phyloP scores from a whole-genome alignment of 2,113 vertebrate genomes.

The Orthonyx spaldingii region DNA sequence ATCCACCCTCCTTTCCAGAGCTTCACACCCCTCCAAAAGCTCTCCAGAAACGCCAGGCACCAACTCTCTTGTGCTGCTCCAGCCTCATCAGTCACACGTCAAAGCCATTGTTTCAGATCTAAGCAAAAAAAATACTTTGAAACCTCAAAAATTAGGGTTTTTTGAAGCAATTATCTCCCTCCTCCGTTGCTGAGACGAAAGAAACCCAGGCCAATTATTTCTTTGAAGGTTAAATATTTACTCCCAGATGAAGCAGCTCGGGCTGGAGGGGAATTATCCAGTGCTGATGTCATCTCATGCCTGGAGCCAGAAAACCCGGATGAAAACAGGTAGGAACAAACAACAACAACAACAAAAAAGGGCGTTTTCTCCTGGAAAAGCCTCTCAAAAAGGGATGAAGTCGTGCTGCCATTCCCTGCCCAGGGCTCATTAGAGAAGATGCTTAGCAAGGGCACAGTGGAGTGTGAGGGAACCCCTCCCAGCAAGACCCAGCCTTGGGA shows the following conservation, averaged over 20 bases:
- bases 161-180: slow-evolving; percentile 29
- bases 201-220: neutral
- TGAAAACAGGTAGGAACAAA: neutral
- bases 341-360: neutral
- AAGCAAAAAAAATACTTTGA: neutral
- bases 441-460: neutral
- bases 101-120: neutral
- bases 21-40: neutral
- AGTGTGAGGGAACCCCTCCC: accelerated
- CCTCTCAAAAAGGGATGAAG: neutral
- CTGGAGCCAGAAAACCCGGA: neutral
- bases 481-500: neutral
- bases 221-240: slow-evolving; percentile 57
- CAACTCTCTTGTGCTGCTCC: neutral
- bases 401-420: neutral
- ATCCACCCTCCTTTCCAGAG: neutral
- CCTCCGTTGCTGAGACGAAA: neutral
- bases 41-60: neutral
- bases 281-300: slow-evolving; percentile 10
- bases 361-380: neutral
- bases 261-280: neutral
- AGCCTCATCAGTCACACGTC: neutral
- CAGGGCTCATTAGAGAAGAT: neutral
- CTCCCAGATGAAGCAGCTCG: neutral
- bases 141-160: slow-evolving; percentile 52